These are phyloP conservation scores for Yponomeuta evonymella DNA, from an alignment of 2,888 invertebrate species.

Conservation along the genomic window DNA sequence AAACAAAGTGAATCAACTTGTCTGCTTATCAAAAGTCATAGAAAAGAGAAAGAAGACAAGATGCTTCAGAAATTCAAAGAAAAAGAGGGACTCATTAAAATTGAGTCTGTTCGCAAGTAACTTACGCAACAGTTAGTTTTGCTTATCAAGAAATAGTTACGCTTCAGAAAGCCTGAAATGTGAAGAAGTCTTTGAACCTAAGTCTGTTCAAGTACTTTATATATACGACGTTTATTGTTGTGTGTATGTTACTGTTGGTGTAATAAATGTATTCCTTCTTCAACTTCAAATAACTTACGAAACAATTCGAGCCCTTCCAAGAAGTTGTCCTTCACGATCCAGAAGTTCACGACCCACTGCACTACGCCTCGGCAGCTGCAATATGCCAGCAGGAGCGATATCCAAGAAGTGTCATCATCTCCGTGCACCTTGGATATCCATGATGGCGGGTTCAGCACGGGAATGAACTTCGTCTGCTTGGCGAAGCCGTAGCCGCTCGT, in stretches of 20 bases:
- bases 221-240: no score
- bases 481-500: neutral
- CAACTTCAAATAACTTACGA: constrained; percentile 37
- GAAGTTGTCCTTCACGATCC: constrained; percentile 60
- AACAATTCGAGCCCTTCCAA: constrained; percentile 38
- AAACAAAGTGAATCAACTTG: no score
- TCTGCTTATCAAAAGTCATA: no score
- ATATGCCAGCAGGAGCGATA: constrained; percentile 51
- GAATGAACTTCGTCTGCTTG: neutral
- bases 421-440: constrained; percentile 15
- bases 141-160: no score
- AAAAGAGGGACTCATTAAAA: no score
- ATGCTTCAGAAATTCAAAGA: no score
- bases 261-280: neutral
- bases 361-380: constrained; percentile 50
- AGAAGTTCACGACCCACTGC: constrained; percentile 59
- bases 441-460: constrained; percentile 9
- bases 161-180: neutral
- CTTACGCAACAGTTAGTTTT: no score
- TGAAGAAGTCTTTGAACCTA: neutral
- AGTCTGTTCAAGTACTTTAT: no score
- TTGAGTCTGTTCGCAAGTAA: no score
- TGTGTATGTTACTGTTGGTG: no score
- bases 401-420: constrained; percentile 51
- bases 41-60: no score